Conservation (phyloP, 2,888 invertebrate genomes). For the Nipponacmea schrenckii region DNA sequence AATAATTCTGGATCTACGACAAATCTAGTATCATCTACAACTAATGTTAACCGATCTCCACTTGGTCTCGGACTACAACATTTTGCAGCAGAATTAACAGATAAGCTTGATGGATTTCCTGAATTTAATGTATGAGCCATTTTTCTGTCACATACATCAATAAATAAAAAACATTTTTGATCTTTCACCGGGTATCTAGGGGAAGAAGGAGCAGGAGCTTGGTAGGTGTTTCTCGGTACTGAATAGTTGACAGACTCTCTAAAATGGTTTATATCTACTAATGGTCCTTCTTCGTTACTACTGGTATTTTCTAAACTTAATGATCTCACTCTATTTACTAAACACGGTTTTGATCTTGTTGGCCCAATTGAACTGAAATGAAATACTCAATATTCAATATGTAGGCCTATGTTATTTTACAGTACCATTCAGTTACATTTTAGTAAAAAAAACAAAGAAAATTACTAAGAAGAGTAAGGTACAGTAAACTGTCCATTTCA, state of each 20-base stretch:
- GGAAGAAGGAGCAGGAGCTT: not conserved
- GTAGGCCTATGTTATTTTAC: not conserved
- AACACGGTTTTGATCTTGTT: constrained; percentile 57
- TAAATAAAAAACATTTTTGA: not conserved
- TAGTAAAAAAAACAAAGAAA: not conserved
- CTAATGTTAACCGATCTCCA: constrained; percentile 71
- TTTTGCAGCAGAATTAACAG: not conserved
- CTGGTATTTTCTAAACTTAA: constrained; percentile 57
- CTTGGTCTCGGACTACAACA: constrained; percentile 8
- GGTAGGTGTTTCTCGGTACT: constrained; percentile 4
- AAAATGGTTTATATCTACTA: constrained; percentile 13
- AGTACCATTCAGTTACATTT: not conserved
- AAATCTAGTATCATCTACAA: constrained; percentile 96
- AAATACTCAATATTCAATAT: not conserved
- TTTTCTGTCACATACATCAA: not conserved
- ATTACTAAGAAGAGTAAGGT: too few species aligned
- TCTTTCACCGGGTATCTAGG: not conserved
- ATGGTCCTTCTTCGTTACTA: constrained; percentile 54
- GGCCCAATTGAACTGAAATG: constrained; percentile 53
- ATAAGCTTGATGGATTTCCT: not conserved
- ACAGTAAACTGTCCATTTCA: too few species aligned
- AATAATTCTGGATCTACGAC: constrained; percentile 93
- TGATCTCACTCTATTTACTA: constrained; percentile 55
- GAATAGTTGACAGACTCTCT: not conserved
- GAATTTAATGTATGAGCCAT: not conserved